Evolutionary conservation across 2,797 vertebrate genomes (phyloP), one percentile per base, ranked within the genome.

Genomic region (Scarus forsteni): DNA sequence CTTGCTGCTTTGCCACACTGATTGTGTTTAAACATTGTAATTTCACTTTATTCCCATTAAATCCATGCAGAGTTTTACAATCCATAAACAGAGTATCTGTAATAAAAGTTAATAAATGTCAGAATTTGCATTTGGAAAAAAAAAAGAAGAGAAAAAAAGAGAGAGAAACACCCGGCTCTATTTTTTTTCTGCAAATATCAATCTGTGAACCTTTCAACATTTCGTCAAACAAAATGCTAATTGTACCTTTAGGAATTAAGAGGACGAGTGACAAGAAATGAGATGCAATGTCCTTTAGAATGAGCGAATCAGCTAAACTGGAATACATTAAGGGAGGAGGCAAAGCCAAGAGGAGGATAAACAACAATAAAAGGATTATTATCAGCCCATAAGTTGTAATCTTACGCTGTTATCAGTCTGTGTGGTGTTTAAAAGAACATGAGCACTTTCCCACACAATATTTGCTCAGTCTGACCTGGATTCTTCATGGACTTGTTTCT

Each of bases 41-140:
- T 98, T 98, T 97, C 95, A 95, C 96, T 96, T 97, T 97, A 96
- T 97, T 97, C 95, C 94, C 95, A 96, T 97, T 98, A 98, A 98
- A 98, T 96, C 95, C 96, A 96, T 98, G 97, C 96, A 95, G 93
- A 96, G 94, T 96, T 98, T 99, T 98, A 98, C 96, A 98, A 97
- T 99, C 97, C 96, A 99, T 99, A 99, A 99, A 99, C 97, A 97
- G 92, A 85, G 87, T 87, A 98, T 98, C 95, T 93, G 93, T 95
- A 99, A 99, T 98, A 98, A 99, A 99, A 98, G 96, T 99, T 99
- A 98, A 98, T 98, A 99, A 99, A 99, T 99, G 98, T 99, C 98
- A 99, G 96, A 96, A 99, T 99, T 99, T 98, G 97, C 98, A 99
- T 99, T 97, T 94, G 95, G 78, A 61, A 55, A 62, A 49, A 80